These are phyloP conservation scores for Gymnocheta viridis DNA, from an alignment of 2,888 invertebrate genomes.

Conservation along the genomic window DNA sequence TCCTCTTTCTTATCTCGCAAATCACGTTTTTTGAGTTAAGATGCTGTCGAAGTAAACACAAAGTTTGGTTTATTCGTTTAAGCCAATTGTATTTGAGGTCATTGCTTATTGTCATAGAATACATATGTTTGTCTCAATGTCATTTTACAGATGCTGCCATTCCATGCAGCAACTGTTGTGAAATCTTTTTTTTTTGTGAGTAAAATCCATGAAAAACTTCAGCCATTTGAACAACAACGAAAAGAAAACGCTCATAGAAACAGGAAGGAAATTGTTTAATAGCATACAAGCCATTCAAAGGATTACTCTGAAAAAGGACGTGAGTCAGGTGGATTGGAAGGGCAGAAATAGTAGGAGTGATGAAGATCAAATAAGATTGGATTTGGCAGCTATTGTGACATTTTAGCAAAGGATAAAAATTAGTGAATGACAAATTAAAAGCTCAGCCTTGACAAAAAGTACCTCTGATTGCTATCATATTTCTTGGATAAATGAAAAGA, in stretches of 20 bases:
- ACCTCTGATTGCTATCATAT: too few species aligned
- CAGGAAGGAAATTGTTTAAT: constrained; percentile 61
- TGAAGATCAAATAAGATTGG: neutral
- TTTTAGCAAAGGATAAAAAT: too few species aligned
- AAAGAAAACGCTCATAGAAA: neutral
- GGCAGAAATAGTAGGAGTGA: neutral
- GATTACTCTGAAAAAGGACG: neutral
- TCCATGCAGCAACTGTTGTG: neutral
- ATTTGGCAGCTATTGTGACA: too few species aligned
- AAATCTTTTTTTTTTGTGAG: neutral
- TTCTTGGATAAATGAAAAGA: too few species aligned
- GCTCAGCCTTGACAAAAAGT: too few species aligned
- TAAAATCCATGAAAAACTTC: neutral
- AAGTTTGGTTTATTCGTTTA: constrained; percentile 23
- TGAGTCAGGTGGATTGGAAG: neutral
- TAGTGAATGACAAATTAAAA: too few species aligned
- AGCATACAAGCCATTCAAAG: constrained; percentile 36
- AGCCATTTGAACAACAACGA: neutral
- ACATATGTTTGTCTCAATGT: neutral
- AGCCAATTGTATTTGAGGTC: constrained; percentile 37
- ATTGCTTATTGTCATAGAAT: constrained; percentile 16
- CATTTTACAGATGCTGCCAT: neutral
- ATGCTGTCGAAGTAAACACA: too few species aligned
- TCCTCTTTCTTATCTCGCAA: too few species aligned
- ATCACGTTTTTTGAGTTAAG: too few species aligned